Percentiles rank a stretch among this genome's conserved stretches.
These are phyloP conservation scores for Cryptocheilus praepositus DNA, from an alignment of 2,888 invertebrate species.

Conservation along the genomic window DNA sequence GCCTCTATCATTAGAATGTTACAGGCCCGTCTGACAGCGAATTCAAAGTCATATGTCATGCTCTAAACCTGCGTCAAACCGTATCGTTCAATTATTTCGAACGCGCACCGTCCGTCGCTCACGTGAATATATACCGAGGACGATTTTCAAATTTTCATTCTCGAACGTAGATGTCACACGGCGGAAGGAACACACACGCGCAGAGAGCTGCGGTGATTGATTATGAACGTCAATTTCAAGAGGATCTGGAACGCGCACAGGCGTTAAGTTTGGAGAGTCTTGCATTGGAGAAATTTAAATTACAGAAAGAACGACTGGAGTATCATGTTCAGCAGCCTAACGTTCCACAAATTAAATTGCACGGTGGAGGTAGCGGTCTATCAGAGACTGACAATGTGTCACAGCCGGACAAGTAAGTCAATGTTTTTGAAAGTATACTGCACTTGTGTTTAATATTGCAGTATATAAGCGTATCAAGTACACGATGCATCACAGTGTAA, in stretches of 20 bases:
- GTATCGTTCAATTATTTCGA: too few relatives aligned
- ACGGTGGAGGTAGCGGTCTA: conserved; percentile 44
- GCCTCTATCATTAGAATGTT: too few relatives aligned
- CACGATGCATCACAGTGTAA: not conserved
- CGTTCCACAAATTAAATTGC: conserved; percentile 40
- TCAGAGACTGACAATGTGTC: conserved; percentile 60
- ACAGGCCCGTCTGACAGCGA: too few relatives aligned
- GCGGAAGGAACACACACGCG: conserved; percentile 61
- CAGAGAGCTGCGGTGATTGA: conserved; percentile 75
- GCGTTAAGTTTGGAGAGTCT: conserved; percentile 91
- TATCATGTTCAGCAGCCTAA: conserved; percentile 51
- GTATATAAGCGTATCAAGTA: not conserved
- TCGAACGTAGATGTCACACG: conserved; percentile 68
- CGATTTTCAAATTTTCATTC: conserved; percentile 23
- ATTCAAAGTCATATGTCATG: too few relatives aligned
- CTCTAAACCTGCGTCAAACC: too few relatives aligned
- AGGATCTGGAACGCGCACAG: conserved; percentile 91
- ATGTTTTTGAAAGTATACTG: not conserved
- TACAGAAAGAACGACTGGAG: conserved; percentile 78
- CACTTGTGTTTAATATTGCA: too few relatives aligned
- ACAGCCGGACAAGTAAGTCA: conserved; percentile 61
- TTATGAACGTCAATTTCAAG: conserved; percentile 89
- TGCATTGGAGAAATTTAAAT: conserved; percentile 87
- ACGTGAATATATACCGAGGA: not conserved
- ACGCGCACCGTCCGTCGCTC: too few relatives aligned